Percentiles rank a stretch among this genome's conserved stretches.
Conservation (phyloP, 2,797 vertebrate genomes). For the Rhinophrynus dorsalis region DNA sequence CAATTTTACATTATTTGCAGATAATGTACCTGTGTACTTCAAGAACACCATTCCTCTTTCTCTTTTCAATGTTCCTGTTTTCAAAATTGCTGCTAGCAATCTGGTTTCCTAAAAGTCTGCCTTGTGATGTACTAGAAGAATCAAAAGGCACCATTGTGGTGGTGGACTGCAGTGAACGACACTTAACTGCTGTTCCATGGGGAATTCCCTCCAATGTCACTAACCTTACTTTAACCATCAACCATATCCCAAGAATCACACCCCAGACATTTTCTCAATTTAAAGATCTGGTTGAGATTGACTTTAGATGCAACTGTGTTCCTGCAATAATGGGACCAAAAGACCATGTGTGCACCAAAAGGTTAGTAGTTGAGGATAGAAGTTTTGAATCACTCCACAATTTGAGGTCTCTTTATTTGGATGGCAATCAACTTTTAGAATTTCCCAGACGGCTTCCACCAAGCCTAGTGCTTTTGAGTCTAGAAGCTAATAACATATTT, state of each 20-base stretch:
- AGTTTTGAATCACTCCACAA: constrained; percentile 75
- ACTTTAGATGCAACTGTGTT: constrained; percentile 93
- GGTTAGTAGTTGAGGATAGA: constrained; percentile 65
- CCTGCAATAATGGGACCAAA: constrained; percentile 85
- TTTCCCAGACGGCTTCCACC: constrained; percentile 83
- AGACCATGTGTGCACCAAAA: constrained; percentile 70
- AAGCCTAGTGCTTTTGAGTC: constrained; percentile 80
- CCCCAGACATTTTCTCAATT: constrained; percentile 75
- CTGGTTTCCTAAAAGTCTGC: constrained; percentile 87
- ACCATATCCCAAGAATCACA: constrained; percentile 79
- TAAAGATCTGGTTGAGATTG: constrained; percentile 82
- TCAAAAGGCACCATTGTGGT: constrained; percentile 60
- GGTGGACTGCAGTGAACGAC: constrained; percentile 84
- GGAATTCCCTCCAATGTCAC: constrained; percentile 85
- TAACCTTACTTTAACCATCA: constrained; percentile 92
- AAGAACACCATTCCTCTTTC: constrained; percentile 52
- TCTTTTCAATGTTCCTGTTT: constrained; percentile 62
- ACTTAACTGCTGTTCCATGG: constrained; percentile 71
- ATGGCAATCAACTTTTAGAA: constrained; percentile 83
- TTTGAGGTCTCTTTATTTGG: constrained; percentile 84
- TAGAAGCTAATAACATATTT: constrained; percentile 88
- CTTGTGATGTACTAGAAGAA: constrained; percentile 76
- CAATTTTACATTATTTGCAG: constrained; percentile 52
- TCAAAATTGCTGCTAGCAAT: constrained; percentile 53
- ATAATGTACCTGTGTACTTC: constrained; percentile 39